Evolutionary conservation across 2,113 vertebrate species (phyloP), one percentile per base, ranked within the genome.

Genomic region (Pelmatolapia mariae): DNA sequence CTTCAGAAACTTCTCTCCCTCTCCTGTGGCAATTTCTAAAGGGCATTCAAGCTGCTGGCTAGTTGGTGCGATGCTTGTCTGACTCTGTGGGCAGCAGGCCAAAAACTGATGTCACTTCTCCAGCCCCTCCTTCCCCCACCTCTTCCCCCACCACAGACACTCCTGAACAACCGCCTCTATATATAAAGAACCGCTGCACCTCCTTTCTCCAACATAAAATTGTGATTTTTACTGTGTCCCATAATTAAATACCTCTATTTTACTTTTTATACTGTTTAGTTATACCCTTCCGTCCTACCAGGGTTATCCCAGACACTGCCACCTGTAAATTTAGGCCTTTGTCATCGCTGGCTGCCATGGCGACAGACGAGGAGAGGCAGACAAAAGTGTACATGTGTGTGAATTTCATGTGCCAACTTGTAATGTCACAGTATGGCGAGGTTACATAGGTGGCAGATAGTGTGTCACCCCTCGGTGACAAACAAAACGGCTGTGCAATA

Each of bases 401-500:
- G 86, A 57, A 78, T 82, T 89, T 90, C 2, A 4, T 81, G 81
- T 86, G 86, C 81, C 89, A 87, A 87, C 56, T 82, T 54, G 81
- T 86, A 68, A 89, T 36, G 3, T 87, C 87, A 80, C 76, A 80
- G 56, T 63, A 57, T 80, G 89, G 36, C 29, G 29, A 88, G 87
- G 89, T 91, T 88, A 86, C 87, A 85, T 80, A 16, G 68, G 68
- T 90, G 85, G 88, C 87, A 92, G 89, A 79, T 63, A 89, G 79
- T 68, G 71, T 85, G 86, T 89, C 89, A 85, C 82, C 86, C 82
- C 68, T 66, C 38, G 16, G 81, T 73, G 85, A 83, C 89, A 89
- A 93, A 94, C 87, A 94, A 96, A 95, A 92, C 85, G 92, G 86
- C 90, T 61, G 87, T 86, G 80, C 91, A 92, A 91, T 96, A 92